Conservation (phyloP, 2,113 vertebrate genomes). For the Salvelinus namaycush region DNA sequence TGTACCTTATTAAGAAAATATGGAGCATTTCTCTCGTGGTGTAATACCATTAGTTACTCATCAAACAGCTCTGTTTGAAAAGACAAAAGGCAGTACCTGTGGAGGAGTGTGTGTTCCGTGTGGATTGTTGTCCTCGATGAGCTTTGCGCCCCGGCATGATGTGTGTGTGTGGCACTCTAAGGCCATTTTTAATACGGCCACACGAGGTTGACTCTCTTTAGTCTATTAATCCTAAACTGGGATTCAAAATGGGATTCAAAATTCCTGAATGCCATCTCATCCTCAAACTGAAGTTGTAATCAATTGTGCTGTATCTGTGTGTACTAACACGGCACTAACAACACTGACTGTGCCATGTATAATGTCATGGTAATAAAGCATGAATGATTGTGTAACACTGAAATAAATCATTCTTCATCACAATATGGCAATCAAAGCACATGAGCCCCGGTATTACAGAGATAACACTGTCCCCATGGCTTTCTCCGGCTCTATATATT, state of each 20-base stretch:
- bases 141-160: too few relatives aligned
- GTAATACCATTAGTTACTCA: constrained; percentile 89
- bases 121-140: background rate
- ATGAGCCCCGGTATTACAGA: too few relatives aligned
- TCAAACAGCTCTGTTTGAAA: constrained; percentile 72
- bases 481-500: constrained; percentile 7
- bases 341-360: too few relatives aligned
- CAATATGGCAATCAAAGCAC: background rate
- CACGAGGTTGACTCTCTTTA: constrained; percentile 48
- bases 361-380: too few relatives aligned
- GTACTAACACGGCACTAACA: background rate
- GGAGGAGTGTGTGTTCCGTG: constrained; percentile 76
- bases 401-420: too few relatives aligned
- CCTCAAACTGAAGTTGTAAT: constrained; percentile 51
- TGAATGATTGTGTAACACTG: background rate
- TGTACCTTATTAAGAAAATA: constrained; percentile 71
- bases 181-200: background rate
- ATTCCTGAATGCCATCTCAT: constrained; percentile 62
- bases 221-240: constrained; percentile 72
- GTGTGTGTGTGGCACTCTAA: background rate
- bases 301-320: background rate
- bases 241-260: constrained; percentile 67
- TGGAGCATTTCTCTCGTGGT: constrained; percentile 82
- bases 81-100: constrained; percentile 85
- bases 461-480: too few relatives aligned